Evolutionary conservation across 2,113 vertebrate genomes (phyloP), one percentile per base, ranked within the genome.

Genomic region (Myrmecophaga tridactyla): DNA sequence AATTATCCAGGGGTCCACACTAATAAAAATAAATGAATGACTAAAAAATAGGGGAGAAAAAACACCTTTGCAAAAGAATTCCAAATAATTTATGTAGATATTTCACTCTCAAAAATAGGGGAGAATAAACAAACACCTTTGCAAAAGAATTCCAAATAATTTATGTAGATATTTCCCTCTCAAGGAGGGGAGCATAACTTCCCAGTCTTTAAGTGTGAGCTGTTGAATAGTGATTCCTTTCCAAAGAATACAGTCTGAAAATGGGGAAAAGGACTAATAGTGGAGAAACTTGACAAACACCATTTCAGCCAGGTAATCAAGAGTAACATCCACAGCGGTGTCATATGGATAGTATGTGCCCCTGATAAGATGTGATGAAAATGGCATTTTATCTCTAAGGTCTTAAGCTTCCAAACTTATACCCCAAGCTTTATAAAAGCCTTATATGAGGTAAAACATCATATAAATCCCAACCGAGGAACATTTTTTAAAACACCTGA

Each of bases 381-480:
- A 51, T 3, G 20, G 20, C 11, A 80, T 18, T 84, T 88, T 60
- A 90, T 34, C 34, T 43, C 53, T 72, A 7, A 18, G 1, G 2
- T 67, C 84, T 39, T 13, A 46, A 31, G 53, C 41, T 56, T 17
- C 23, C 23, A 2, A 72, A 70, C 58, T 31, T 51, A 65, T 9
- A 56, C 87, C 20, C 6, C 34, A 60, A 31, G 1, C 58, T 7
- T 60, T 43, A 73, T 67, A 13, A 29, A n/a, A n/a, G n/a, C n/a
- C n/a, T n/a, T n/a, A n/a, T n/a, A n/a, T 67, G 15, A 91, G 62
- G 41, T 21, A 76, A 84, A 78, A 73, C 29, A 86, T 82, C 60
- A 80, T 76, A 56, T 5, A 65, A 83, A 56, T 72, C 3, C 51
- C 34, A 76, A 9, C 12, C 36, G 73, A n/a, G n/a, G n/a, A 56